These are phyloP conservation scores for Eilema caniola DNA, from an alignment of 2,888 invertebrate genomes.

Conservation along the genomic window DNA sequence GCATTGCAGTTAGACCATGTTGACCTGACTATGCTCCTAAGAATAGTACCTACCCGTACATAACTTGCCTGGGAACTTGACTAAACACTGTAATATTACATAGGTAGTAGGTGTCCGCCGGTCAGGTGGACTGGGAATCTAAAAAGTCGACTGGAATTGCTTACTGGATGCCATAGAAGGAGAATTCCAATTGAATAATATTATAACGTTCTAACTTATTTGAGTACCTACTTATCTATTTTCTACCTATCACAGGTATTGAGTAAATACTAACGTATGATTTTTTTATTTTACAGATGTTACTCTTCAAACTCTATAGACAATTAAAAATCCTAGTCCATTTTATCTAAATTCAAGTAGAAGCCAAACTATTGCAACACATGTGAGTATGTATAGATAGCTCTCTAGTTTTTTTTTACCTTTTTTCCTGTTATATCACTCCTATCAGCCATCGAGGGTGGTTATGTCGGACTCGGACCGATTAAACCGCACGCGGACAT, in stretches of 20 bases:
- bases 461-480: too few species aligned
- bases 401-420: not conserved
- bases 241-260: not conserved
- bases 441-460: too few species aligned
- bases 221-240: too few species aligned
- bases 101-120: not conserved
- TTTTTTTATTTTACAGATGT: slow-evolving; percentile 9
- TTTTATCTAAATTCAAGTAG: slow-evolving; percentile 1
- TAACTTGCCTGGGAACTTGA: not conserved
- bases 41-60: too few species aligned
- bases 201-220: too few species aligned
- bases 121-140: not conserved
- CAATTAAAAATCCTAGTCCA: slow-evolving; percentile 6
- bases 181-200: too few species aligned
- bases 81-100: not conserved
- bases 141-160: too few species aligned
- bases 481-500: too few species aligned
- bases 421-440: too few species aligned
- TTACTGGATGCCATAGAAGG: too few species aligned
- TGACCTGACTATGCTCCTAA: too few species aligned
- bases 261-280: not conserved
- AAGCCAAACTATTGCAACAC: not conserved
- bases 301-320: slow-evolving; percentile 15
- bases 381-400: not conserved
- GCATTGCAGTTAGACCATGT: too few species aligned